A percentile compares a stretch with the other conserved stretches of the same genome.
Evolutionary conservation across 2,888 invertebrate genomes (phyloP).

Genomic region (Drosophila robusta): DNA sequence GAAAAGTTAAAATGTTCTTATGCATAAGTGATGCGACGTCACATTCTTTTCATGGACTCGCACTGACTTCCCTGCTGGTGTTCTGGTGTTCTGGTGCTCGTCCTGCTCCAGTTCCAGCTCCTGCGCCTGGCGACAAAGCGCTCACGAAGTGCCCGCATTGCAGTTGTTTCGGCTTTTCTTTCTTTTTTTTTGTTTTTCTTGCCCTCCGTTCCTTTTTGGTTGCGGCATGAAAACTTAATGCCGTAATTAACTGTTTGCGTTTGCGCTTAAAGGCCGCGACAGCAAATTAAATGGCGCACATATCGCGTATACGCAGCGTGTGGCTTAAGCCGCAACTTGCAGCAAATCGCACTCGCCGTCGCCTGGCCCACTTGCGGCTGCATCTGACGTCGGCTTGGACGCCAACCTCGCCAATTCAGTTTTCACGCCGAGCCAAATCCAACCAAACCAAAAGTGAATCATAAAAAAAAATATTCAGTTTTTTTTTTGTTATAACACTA

Average conservation of each 20-base stretch:
- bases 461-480: neutral
- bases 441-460: neutral
- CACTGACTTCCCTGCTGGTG: slow-evolving; percentile 18
- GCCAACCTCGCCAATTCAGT: slow-evolving; percentile 5
- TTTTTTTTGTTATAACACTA: slow-evolving; percentile 38
- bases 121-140: slow-evolving; percentile 59
- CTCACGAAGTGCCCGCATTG: slow-evolving; percentile 77
- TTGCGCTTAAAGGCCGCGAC: slow-evolving; percentile 60
- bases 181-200: slow-evolving; percentile 17
- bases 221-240: slow-evolving; percentile 77
- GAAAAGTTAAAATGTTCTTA: slow-evolving; percentile 77
- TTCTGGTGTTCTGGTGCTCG: slow-evolving; percentile 16
- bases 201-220: slow-evolving; percentile 40
- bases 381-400: slow-evolving; percentile 17
- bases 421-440: slow-evolving; percentile 10
- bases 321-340: slow-evolving; percentile 44
- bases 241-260: slow-evolving; percentile 77
- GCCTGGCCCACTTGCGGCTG: slow-evolving; percentile 54
- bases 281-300: slow-evolving; percentile 44
- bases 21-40: slow-evolving; percentile 73
- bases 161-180: slow-evolving; percentile 66
- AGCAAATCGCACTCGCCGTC: slow-evolving; percentile 22
- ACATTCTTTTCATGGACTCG: slow-evolving; percentile 47
- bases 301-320: slow-evolving; percentile 64
- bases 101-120: slow-evolving; percentile 4